Percentiles rank a stretch among this genome's conserved stretches.
These are phyloP conservation scores for Drosophila melanica DNA, from an alignment of 1,140 invertebrate genomes.

Conservation along the genomic window DNA sequence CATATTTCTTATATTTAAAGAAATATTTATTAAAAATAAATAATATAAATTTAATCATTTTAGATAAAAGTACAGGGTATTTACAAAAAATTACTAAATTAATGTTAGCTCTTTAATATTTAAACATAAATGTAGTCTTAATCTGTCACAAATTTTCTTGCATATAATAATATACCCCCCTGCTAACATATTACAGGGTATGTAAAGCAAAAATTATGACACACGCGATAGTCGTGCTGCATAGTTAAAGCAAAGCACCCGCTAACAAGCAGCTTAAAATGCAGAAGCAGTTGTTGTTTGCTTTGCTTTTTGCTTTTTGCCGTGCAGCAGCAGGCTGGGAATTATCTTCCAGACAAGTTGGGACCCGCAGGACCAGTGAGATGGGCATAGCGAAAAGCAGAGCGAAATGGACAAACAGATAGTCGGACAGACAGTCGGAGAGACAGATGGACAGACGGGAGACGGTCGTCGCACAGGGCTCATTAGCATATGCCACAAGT, in stretches of 20 bases:
- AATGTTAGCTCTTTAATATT: background rate
- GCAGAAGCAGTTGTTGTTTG: slow-evolving; percentile 17
- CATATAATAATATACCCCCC: background rate
- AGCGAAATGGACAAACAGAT: slow-evolving; percentile 3
- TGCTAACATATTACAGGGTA: slow-evolving; percentile 17
- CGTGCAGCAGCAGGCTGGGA: slow-evolving; percentile 18
- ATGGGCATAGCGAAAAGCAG: background rate
- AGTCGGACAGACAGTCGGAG: slow-evolving; percentile 10
- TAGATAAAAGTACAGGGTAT: background rate
- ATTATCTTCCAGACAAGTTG: slow-evolving; percentile 51
- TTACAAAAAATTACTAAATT: background rate
- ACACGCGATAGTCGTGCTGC: slow-evolving; percentile 59
- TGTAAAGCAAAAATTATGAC: slow-evolving; percentile 56
- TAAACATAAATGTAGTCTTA: background rate
- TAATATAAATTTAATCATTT: too few relatives aligned
- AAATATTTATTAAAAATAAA: too few relatives aligned
- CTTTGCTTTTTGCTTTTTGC: background rate
- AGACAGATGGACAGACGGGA: slow-evolving; percentile 3
- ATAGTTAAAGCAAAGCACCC: slow-evolving; percentile 61
- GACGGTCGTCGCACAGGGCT: slow-evolving; percentile 53
- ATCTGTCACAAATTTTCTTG: background rate
- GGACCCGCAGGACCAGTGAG: slow-evolving; percentile 24
- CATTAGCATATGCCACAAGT: slow-evolving; percentile 79
- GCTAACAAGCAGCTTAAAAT: slow-evolving; percentile 75
- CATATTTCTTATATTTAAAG: too few relatives aligned